These are phyloP conservation scores for Marmota monax DNA, from an alignment of 2,113 vertebrate genomes.

Conservation along the genomic window DNA sequence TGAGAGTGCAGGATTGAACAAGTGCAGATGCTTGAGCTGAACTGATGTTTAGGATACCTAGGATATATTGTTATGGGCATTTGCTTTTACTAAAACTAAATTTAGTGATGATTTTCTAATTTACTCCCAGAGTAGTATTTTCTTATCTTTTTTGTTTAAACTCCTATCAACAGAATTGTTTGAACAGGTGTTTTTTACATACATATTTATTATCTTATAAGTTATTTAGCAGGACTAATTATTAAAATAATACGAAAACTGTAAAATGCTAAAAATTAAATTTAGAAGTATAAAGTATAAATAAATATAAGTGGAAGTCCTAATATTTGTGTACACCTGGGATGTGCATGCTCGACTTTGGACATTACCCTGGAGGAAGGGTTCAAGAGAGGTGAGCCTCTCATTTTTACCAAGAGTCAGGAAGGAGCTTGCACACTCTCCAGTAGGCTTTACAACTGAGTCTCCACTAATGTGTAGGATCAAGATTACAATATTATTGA, in stretches of 20 bases:
- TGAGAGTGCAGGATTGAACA: background rate
- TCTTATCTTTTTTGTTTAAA: slow-evolving; percentile 22
- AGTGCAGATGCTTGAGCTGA: background rate
- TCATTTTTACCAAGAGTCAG: background rate
- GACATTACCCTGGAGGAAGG: background rate
- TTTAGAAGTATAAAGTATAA: background rate
- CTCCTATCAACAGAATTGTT: background rate
- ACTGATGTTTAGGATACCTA: background rate
- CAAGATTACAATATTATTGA: background rate
- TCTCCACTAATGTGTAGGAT: background rate
- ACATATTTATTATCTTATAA: background rate
- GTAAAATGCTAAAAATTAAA: background rate
- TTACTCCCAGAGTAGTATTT: background rate
- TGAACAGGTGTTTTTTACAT: background rate
- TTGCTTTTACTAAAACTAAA: background rate
- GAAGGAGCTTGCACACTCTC: background rate
- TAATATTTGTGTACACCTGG: background rate
- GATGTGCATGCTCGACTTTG: background rate
- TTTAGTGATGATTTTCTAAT: slow-evolving; percentile 4
- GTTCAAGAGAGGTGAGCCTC: background rate
- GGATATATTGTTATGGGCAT: background rate
- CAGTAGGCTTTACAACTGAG: background rate
- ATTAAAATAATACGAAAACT: slow-evolving; percentile 33
- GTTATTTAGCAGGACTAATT: slow-evolving; percentile 26
- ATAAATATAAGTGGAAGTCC: background rate